Percentiles rank a stretch among this genome's conserved stretches.
Evolutionary conservation across 2,797 vertebrate species (phyloP).

Genomic region (Borostomias antarcticus): DNA sequence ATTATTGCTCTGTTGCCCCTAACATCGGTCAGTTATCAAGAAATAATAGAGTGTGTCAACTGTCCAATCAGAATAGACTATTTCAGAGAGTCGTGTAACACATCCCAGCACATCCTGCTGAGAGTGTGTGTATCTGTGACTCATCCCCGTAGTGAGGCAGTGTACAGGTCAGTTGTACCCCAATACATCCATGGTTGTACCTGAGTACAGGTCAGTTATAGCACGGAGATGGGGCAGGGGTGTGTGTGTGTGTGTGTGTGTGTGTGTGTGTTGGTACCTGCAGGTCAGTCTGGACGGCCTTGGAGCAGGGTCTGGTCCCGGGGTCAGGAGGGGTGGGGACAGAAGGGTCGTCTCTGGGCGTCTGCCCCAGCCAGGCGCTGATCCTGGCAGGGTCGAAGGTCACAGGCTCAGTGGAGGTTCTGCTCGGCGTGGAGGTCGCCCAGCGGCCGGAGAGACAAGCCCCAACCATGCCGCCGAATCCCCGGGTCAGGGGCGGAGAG

Average conservation of each 20-base stretch:
- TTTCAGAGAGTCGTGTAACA: too few relatives aligned
- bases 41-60: too few relatives aligned
- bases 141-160: too few relatives aligned
- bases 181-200: too few relatives aligned
- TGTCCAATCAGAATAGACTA: too few relatives aligned
- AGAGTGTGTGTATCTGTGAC: too few relatives aligned
- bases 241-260: background rate
- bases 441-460: conserved; percentile 5
- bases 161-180: too few relatives aligned
- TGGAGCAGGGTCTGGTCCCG: conserved; percentile 49
- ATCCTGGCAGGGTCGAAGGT: conserved; percentile 68
- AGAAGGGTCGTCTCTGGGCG: conserved; percentile 22
- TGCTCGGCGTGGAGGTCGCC: conserved; percentile 57
- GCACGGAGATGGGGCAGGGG: too few relatives aligned
- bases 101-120: too few relatives aligned
- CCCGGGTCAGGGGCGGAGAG: background rate
- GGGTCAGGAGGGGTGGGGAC: background rate
- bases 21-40: too few relatives aligned
- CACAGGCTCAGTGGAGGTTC: conserved; percentile 21
- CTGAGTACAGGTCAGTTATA: background rate
- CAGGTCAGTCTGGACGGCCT: conserved; percentile 65
- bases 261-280: conserved; percentile 37
- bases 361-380: conserved; percentile 76
- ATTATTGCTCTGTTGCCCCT: too few relatives aligned
- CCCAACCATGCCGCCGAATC: background rate